These are phyloP conservation scores for Temnothorax unifasciatus DNA, from an alignment of 2,888 invertebrate species.

Conservation along the genomic window DNA sequence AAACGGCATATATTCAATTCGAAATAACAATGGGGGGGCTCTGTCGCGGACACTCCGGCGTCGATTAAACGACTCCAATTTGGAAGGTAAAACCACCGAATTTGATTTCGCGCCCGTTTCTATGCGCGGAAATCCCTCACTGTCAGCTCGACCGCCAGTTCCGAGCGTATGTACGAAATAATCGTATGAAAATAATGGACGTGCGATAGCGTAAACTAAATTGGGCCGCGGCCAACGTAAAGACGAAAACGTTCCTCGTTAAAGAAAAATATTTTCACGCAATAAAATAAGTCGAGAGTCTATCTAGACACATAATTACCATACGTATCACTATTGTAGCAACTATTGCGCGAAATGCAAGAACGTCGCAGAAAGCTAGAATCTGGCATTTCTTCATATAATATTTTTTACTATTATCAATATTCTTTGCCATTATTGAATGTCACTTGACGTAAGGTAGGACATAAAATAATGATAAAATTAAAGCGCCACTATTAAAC, in stretches of 20 bases:
- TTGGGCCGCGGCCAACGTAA: constrained; percentile 19
- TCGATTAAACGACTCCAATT: constrained; percentile 56
- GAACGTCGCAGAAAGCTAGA: background rate
- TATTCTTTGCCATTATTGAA: background rate
- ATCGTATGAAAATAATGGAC: constrained; percentile 55
- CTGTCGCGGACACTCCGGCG: constrained; percentile 55
- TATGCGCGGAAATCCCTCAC: constrained; percentile 55
- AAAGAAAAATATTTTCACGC: constrained; percentile 4
- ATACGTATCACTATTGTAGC: background rate
- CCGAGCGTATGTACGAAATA: constrained; percentile 38
- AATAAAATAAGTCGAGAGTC: background rate
- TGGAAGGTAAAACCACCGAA: constrained; percentile 54
- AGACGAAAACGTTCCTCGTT: constrained; percentile 12
- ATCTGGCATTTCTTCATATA: background rate
- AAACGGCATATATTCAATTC: constrained; percentile 49
- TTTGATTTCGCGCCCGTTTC: constrained; percentile 56
- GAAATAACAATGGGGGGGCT: constrained; percentile 49
- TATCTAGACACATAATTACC: background rate
- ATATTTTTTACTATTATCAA: background rate
- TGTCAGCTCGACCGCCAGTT: constrained; percentile 36
- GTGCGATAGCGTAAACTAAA: constrained; percentile 14
- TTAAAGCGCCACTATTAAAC: background rate
- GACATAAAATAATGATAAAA: background rate
- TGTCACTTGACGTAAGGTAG: background rate
- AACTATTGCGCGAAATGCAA: background rate